Percentiles rank a stretch among this genome's conserved stretches.
phyloP scores from a whole-genome alignment of 2,113 vertebrate species.

The Chaenocephalus aceratus region DNA sequence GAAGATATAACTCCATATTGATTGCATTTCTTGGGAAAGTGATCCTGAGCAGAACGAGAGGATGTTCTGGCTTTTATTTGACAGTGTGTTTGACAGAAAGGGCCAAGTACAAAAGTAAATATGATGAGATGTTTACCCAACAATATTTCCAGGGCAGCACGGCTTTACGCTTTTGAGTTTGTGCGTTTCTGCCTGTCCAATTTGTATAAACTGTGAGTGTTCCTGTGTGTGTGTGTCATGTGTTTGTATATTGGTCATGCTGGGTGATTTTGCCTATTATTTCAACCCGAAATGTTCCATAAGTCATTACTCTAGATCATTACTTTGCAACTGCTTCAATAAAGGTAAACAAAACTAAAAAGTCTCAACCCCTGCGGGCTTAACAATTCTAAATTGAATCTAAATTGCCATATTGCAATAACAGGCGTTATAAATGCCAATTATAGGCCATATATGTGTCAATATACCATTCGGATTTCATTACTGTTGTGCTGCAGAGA shows the following conservation, averaged over 20 bases:
- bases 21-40: slow-evolving; percentile 58
- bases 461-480: too few species aligned
- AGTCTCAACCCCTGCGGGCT: too few species aligned
- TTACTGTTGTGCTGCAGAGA: too few species aligned
- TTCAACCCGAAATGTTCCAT: too few species aligned
- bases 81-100: neutral
- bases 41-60: slow-evolving; percentile 24
- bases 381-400: too few species aligned
- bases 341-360: too few species aligned
- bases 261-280: too few species aligned
- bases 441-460: too few species aligned
- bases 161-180: slow-evolving; percentile 1
- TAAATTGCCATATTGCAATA: too few species aligned
- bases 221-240: neutral
- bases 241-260: neutral
- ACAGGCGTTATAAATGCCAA: too few species aligned
- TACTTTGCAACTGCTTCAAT: too few species aligned
- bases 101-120: slow-evolving; percentile 9
- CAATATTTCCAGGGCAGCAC: neutral
- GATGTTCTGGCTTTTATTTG: slow-evolving; percentile 8
- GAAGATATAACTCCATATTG: slow-evolving; percentile 31
- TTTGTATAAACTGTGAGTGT: slow-evolving; percentile 10
- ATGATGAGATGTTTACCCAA: slow-evolving; percentile 32
- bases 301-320: too few species aligned
- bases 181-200: neutral